These are phyloP conservation scores for Leucania comma DNA, from an alignment of 2,888 invertebrate genomes.

Conservation along the genomic window DNA sequence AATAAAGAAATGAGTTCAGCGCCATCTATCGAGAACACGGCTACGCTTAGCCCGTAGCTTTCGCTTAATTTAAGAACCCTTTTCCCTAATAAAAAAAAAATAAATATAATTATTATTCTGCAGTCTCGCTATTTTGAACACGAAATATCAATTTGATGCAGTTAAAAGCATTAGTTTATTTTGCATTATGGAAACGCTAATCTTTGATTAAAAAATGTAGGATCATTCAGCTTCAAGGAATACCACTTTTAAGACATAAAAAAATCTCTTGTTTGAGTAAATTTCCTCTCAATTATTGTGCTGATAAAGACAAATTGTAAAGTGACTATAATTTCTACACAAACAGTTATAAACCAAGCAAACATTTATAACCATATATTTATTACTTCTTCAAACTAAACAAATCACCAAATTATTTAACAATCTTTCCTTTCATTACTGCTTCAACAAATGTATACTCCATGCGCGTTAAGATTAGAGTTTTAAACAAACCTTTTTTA, in stretches of 20 bases:
- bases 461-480: too few relatives aligned
- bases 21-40: too few relatives aligned
- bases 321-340: slow-evolving; percentile 15
- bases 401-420: not conserved
- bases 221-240: not conserved
- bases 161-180: not conserved
- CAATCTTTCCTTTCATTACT: not conserved
- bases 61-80: not conserved
- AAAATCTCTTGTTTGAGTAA: not conserved
- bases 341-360: slow-evolving; percentile 13
- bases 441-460: slow-evolving; percentile 21
- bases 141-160: slow-evolving; percentile 2
- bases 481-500: too few relatives aligned
- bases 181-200: not conserved
- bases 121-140: slow-evolving; percentile 30
- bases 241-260: not conserved
- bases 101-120: slow-evolving; percentile 3
- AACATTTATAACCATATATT: not conserved
- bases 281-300: not conserved
- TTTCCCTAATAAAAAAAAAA: too few relatives aligned
- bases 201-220: not conserved
- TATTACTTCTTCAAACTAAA: not conserved
- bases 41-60: too few relatives aligned
- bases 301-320: not conserved
- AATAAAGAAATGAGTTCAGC: too few relatives aligned